Evolutionary conservation across 2,797 vertebrate species (phyloP).

Genomic region (Sitta carolinensis): DNA sequence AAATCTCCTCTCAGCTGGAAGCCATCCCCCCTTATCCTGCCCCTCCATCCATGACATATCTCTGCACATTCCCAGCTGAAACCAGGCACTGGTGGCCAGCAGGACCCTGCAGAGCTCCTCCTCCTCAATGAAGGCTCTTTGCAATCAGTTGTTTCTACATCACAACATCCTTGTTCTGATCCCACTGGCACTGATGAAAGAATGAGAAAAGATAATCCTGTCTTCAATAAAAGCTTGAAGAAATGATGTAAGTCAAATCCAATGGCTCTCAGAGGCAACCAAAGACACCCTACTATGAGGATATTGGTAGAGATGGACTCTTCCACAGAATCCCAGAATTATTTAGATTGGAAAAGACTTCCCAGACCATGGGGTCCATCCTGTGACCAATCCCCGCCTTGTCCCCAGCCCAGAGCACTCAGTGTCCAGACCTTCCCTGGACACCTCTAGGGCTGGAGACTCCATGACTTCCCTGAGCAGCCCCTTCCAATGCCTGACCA

Average conservation of each 20-base stretch:
- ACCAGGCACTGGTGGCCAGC: neutral
- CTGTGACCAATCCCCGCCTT: neutral
- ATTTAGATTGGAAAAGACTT: neutral
- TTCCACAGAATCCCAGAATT: neutral
- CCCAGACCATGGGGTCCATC: neutral
- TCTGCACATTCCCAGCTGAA: neutral
- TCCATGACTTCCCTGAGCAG: neutral
- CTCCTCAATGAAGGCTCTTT: neutral
- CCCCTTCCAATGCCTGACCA: neutral
- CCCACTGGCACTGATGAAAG: neutral
- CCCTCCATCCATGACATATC: neutral
- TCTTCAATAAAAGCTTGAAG: neutral
- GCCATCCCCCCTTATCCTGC: neutral
- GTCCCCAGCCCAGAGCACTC: neutral
- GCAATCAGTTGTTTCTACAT: neutral
- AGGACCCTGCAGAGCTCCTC: neutral
- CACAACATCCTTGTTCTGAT: neutral
- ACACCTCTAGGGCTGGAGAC: neutral
- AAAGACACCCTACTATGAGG: neutral
- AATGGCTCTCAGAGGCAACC: neutral
- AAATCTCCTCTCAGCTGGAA: neutral
- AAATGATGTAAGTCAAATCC: neutral
- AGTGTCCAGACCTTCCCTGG: fast-evolving
- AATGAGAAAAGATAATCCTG: neutral
- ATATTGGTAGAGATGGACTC: neutral